Percentiles rank a stretch among this genome's conserved stretches.
Conservation (phyloP, 2,113 vertebrate genomes). For the Bos indicus region DNA sequence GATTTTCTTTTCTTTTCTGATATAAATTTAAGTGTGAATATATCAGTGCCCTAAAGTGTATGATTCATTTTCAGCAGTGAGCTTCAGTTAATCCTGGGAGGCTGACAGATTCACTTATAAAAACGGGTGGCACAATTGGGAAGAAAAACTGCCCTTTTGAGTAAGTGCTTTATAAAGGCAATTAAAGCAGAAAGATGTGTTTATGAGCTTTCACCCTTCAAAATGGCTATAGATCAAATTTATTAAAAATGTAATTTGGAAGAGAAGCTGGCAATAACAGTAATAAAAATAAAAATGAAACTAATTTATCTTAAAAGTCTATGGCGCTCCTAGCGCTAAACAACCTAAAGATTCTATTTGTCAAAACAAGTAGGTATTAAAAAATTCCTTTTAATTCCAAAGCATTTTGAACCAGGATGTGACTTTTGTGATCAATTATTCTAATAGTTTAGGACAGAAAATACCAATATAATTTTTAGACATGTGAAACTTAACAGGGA, state of each 20-base stretch:
- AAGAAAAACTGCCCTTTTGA: constrained; percentile 72
- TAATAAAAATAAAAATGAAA: constrained; percentile 74
- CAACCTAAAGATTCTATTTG: constrained; percentile 17
- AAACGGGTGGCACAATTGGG: constrained; percentile 44
- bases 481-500: background rate
- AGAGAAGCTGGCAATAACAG: constrained; percentile 57
- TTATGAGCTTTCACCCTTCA: constrained; percentile 68
- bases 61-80: constrained; percentile 25
- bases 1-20: background rate
- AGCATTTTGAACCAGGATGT: constrained; percentile 52
- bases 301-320: constrained; percentile 65
- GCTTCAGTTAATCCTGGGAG: constrained; percentile 41
- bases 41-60: background rate
- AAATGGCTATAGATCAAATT: constrained; percentile 68
- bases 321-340: constrained; percentile 14
- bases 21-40: background rate
- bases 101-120: constrained; percentile 46
- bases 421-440: background rate
- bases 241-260: constrained; percentile 74
- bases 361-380: constrained; percentile 10
- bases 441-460: background rate
- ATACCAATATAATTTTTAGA: background rate
- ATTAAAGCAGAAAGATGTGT: constrained; percentile 72
- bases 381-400: constrained; percentile 59
- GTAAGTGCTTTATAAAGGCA: constrained; percentile 71